These are phyloP conservation scores for Phengaris arion DNA, from an alignment of 2,888 invertebrate species.

Conservation along the genomic window DNA sequence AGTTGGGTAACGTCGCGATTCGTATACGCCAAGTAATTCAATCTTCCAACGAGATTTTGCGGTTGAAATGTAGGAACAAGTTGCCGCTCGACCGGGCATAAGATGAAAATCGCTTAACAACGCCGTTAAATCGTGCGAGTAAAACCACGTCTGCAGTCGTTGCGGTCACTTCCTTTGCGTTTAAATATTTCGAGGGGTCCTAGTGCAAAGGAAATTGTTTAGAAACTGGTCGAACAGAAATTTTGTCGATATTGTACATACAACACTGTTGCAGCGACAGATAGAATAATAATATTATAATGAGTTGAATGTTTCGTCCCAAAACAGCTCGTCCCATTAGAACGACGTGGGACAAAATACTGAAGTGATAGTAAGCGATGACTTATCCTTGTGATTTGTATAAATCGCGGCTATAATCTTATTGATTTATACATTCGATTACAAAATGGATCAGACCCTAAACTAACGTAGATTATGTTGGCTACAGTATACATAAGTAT, in stretches of 20 bases:
- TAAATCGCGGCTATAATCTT: neutral
- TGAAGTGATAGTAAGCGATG: neutral
- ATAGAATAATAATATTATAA: neutral
- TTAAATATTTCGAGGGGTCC: too few relatives aligned
- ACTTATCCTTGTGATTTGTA: neutral
- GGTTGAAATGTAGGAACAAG: constrained; percentile 53
- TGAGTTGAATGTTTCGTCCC: neutral
- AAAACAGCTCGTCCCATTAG: constrained; percentile 5
- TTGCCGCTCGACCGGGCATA: too few relatives aligned
- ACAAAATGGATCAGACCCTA: neutral
- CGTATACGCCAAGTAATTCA: constrained; percentile 50
- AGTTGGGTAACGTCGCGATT: constrained; percentile 35
- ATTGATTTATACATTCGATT: neutral
- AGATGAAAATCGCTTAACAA: too few relatives aligned
- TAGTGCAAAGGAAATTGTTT: too few relatives aligned
- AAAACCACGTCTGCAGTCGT: too few relatives aligned
- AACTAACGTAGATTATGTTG: neutral
- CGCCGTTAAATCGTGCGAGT: too few relatives aligned
- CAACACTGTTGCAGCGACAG: neutral
- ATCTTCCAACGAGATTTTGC: constrained; percentile 55
- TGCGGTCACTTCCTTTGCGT: too few relatives aligned
- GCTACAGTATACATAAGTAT: neutral
- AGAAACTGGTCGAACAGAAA: too few relatives aligned
- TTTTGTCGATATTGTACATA: too few relatives aligned
- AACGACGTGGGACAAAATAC: neutral